phyloP scores from a whole-genome alignment of 1,140 invertebrate species.

The Pantala flavescens region DNA sequence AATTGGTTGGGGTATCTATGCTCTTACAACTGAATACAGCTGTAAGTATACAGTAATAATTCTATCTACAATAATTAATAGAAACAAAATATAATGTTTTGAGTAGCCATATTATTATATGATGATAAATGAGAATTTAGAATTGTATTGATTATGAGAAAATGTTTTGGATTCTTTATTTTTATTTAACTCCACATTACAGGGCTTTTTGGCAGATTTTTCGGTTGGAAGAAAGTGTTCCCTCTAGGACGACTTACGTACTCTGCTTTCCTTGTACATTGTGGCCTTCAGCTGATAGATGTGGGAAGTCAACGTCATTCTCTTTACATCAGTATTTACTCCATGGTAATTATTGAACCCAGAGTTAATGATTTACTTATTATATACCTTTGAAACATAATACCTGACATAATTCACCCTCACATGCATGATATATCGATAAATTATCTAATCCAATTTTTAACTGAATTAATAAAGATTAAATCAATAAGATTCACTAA shows the following conservation, averaged over 20 bases:
- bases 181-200: neutral
- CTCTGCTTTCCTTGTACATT: neutral
- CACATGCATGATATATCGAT: no score
- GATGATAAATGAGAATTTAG: no score
- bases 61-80: no score
- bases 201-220: neutral
- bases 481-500: no score
- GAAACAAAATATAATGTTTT: no score
- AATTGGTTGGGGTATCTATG: slow-evolving; percentile 58
- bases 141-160: no score
- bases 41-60: slow-evolving; percentile 32
- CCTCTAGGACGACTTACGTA: slow-evolving; percentile 7
- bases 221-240: neutral
- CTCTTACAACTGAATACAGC: slow-evolving; percentile 58
- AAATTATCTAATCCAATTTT: no score
- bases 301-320: neutral
- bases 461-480: no score
- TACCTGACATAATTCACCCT: neutral
- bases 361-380: no score
- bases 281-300: neutral
- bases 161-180: no score
- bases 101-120: no score
- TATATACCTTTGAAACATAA: no score
- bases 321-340: neutral
- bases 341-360: slow-evolving; percentile 6